phyloP scores from a whole-genome alignment of 2,888 invertebrate species.

The Euproctis similis region DNA sequence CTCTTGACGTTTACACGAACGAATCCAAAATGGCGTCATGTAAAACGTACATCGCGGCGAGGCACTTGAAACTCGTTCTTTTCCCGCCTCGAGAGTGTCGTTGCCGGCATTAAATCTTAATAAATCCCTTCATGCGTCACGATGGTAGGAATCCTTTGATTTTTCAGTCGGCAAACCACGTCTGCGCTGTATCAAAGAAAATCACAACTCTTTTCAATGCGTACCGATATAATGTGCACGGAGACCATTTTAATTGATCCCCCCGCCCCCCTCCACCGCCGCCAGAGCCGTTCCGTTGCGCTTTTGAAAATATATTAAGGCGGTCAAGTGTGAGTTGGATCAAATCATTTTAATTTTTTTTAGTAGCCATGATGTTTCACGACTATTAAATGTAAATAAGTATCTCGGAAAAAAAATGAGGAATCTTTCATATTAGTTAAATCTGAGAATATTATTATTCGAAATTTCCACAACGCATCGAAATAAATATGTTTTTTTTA shows the following conservation, averaged over 20 bases:
- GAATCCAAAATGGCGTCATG: constrained; percentile 68
- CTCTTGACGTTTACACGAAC: constrained; percentile 50
- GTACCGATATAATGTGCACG: constrained; percentile 71
- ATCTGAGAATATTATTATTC: too few relatives aligned
- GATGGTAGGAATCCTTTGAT: constrained; percentile 65
- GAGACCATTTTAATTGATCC: constrained; percentile 68
- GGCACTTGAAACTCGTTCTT: constrained; percentile 71
- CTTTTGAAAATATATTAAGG: constrained; percentile 43
- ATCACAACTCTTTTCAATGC: constrained; percentile 76
- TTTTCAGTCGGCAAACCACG: constrained; percentile 74
- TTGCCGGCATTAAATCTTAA: constrained; percentile 75
- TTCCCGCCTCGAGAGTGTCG: constrained; percentile 73
- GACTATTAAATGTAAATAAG: too few relatives aligned
- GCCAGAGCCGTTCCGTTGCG: too few relatives aligned
- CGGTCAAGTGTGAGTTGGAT: constrained; percentile 29
- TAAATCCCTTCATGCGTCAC: constrained; percentile 73
- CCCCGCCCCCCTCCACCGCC: constrained; percentile 43
- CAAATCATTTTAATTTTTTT: too few relatives aligned
- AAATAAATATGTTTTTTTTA: too few relatives aligned
- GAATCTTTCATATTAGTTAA: too few relatives aligned
- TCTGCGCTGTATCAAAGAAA: constrained; percentile 73
- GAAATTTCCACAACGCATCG: too few relatives aligned
- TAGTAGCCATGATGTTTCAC: too few relatives aligned
- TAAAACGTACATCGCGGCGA: constrained; percentile 61
- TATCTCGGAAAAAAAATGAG: too few relatives aligned